Evolutionary conservation across 1,140 invertebrate species (phyloP).

Genomic region (Venustaconcha ellipsiformis): DNA sequence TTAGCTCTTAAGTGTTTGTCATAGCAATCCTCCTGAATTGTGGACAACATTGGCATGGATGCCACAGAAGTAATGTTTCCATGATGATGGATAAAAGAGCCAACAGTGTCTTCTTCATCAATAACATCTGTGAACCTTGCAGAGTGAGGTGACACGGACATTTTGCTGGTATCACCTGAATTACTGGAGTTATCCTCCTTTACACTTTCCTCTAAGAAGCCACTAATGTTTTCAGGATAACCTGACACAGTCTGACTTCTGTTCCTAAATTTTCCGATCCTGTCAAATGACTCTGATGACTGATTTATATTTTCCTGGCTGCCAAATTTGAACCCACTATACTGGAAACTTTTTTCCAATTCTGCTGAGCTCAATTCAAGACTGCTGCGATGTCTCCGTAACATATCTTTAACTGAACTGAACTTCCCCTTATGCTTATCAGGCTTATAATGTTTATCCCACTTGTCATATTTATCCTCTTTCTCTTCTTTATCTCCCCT

Average conservation of each 20-base stretch:
- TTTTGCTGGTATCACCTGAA: slow-evolving; percentile 21
- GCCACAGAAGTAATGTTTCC: slow-evolving; percentile 28
- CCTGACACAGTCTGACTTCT: slow-evolving; percentile 10
- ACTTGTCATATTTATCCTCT: neutral
- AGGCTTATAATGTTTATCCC: slow-evolving; percentile 16
- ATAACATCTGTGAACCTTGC: slow-evolving; percentile 26
- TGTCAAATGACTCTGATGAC: slow-evolving; percentile 10
- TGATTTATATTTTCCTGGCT: slow-evolving; percentile 32
- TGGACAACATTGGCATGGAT: slow-evolving; percentile 25
- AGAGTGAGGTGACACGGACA: slow-evolving; percentile 24
- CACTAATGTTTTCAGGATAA: slow-evolving; percentile 9
- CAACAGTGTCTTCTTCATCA: slow-evolving; percentile 24
- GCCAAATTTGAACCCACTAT: slow-evolving; percentile 16
- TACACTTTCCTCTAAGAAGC: neutral
- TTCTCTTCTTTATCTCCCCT: slow-evolving; percentile 22
- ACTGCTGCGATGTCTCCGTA: slow-evolving; percentile 25
- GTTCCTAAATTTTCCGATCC: slow-evolving; percentile 18
- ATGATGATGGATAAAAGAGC: slow-evolving; percentile 8
- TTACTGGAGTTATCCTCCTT: slow-evolving; percentile 8
- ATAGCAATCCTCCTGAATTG: neutral
- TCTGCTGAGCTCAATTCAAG: slow-evolving; percentile 23
- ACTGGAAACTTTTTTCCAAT: slow-evolving; percentile 20
- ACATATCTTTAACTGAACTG: slow-evolving; percentile 24
- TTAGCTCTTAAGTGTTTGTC: slow-evolving; percentile 5
- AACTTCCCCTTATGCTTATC: slow-evolving; percentile 13